Evolutionary conservation across 2,113 vertebrate species (phyloP), one percentile per base, ranked within the genome.

Genomic region (Excalfactoria chinensis): DNA sequence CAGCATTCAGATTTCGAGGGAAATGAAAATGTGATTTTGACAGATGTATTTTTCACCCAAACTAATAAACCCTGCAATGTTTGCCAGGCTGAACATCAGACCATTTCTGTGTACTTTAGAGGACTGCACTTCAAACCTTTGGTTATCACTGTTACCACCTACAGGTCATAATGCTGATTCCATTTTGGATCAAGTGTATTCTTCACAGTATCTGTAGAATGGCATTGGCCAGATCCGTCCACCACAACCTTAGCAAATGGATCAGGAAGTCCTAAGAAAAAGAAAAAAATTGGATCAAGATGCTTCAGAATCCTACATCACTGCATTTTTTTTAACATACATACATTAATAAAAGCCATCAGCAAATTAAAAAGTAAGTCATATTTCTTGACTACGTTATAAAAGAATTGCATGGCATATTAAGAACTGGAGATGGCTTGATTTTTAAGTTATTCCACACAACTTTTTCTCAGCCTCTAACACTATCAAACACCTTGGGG

Each of bases 91-190:
- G 26, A 93, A 69, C 30, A 93, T 14, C 86, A 78, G 82, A 75
- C 40, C 90, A 66, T 56, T 55, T 82, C 71, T 86, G 67, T 81
- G 66, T 91, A 89, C 82, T 90, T 96, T n/a, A 91, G 93, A 97
- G 69, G 83, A 93, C 86, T 67, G 94, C 77, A 95, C 70, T 89
- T 89, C 94, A 96, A 97, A 96, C 96, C 81, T 93, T 94, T 87
- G 75, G 74, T 94, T 96, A 94, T 93, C 93, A 94, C 91, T 69
- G 80, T 95, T 97, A 96, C 97, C 93, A 98, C 99, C 98, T 98
- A 99, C 99, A 99, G 97, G 97, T 99, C 99, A 94, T 99, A 99
- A 98, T 99, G 99, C 94, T 99, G 99, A 97, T 99, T 99, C 99
- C 99, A 99, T 97, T 99, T 99, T 95, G 99, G 99, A 98, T 99